Base-by-base conservation (phyloP, 2,113 vertebrate genomes). In the Lamprologus callipterus region DNA sequence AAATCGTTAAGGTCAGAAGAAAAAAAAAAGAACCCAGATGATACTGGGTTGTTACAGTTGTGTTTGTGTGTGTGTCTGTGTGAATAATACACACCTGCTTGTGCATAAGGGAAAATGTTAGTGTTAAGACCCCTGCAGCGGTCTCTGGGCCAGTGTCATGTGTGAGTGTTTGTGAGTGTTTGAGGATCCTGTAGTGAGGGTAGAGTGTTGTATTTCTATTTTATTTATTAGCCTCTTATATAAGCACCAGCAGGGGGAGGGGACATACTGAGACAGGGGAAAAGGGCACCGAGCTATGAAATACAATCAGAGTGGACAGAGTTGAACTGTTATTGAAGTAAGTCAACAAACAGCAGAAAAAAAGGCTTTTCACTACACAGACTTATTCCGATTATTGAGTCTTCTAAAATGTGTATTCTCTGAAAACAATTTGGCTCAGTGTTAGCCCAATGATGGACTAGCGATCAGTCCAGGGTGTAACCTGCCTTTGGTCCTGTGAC, bases 171-270 rank as follows among this genome's bases (percentile, higher is more conserved):
- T 65, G 91, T 89, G 88, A 92, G 85, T 82, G 91, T 87, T 87
- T 65, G 87, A 88, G 87, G 84, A 70, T 87, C 92, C 91, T 85
- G 90, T 79, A 81, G 93, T 84, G 91, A 87, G 89, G 87, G 80
- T 55, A 63, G 84, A 85, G 93, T 94, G 89, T 95, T 93, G 90
- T 89, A 91, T 96, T 95, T 93, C 95, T 94, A 78, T 94, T 93
- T 94, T 91, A 94, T 96, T 95, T 95, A 95, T 95, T 94, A 88
- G 91, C 57, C 45, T 92, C 89, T 95, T 96, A 94, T 93, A 88
- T 92, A 95, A 95, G 93, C 89, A 93, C n/a, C 91, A 95, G 90
- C 92, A 63, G 92, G 92, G 91, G 75, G 55, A 82, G n/a, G 75
- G 63, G 90, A 80, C 89, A 83, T 23, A 87, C 85, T 90, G 93